Evolutionary conservation across 2,888 invertebrate species (phyloP), one percentile per base, ranked within the genome.

Genomic region (Plemyria rubiginata): DNA sequence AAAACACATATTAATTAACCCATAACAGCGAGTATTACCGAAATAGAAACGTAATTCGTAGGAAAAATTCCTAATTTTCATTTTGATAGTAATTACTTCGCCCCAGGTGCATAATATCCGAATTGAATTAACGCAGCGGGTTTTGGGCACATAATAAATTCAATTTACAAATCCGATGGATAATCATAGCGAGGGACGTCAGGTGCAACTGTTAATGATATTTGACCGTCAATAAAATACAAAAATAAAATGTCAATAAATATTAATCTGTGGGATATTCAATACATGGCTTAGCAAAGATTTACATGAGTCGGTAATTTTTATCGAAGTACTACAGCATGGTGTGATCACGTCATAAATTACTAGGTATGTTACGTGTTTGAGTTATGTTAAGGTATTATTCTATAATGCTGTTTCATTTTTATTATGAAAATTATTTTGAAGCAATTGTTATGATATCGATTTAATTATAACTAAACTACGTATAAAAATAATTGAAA

Each of bases 201-300:
- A 80, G 81, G 80, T 84, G 86, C 81, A 82, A 82, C 80, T 84
- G 83, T 86, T 90, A 90, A 90, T 88, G 88, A 87, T 87, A 88
- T 87, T 84, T 85, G 87, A 87, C 88, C 85, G 84, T 85, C 85
- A 87, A 87, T 88, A 88, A 87, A 87, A 77, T 87, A 85, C 79
- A 84, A 85, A 82, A 87, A 85, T 88, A 86, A 88, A 88, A 86
- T 78, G 82, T 82, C 87, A 72, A 87, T 90, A 89, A 90, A 88
- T 87, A 88, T 88, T 87, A 88, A 89, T 87, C 82, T 85, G 86
- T 82, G 77, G 82, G 82, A 86, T 78, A 87, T 85, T 81, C 79
- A 82, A 87, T 86, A 86, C 82, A 75, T 72, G 76, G 62, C 57
- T 74, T 63, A 73, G 64, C 70, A 68, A 62, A 49, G 78, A 83